Conservation (phyloP, 2,888 invertebrate species). For the Branchipolynoe longqiensis region DNA sequence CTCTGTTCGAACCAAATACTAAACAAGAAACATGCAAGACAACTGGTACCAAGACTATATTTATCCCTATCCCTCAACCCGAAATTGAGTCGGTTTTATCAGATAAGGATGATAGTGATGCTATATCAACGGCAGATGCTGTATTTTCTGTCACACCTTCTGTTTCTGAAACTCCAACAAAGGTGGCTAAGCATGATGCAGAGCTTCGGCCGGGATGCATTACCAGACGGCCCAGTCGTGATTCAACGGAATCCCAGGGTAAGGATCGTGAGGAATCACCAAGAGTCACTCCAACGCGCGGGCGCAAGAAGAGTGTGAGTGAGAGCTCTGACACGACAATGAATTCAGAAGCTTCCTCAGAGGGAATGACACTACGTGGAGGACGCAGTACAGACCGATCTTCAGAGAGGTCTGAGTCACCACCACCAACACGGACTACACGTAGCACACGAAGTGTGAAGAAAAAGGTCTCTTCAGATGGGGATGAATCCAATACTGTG, state of each 20-base stretch:
- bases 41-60: too few relatives aligned
- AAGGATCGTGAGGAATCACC: constrained; percentile 53
- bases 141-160: too few relatives aligned
- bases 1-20: too few relatives aligned
- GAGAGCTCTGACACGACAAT: constrained; percentile 52
- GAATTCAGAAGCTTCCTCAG: constrained; percentile 11
- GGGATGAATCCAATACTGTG: background rate
- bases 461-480: constrained; percentile 31
- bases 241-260: constrained; percentile 52
- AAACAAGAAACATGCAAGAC: too few relatives aligned
- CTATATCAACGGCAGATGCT: too few relatives aligned
- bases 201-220: constrained; percentile 26
- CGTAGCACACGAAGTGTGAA: constrained; percentile 40
- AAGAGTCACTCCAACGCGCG: constrained; percentile 39
- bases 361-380: constrained; percentile 28
- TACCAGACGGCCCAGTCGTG: constrained; percentile 35
- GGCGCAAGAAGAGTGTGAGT: constrained; percentile 44
- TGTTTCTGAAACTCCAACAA: too few relatives aligned
- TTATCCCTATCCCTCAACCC: too few relatives aligned
- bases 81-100: too few relatives aligned
- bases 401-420: constrained; percentile 20
- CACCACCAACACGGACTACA: constrained; percentile 34
- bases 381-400: constrained; percentile 21
- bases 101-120: too few relatives aligned
- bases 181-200: too few relatives aligned